phyloP scores from a whole-genome alignment of 2,888 invertebrate genomes.

The Hylaea fasciaria region DNA sequence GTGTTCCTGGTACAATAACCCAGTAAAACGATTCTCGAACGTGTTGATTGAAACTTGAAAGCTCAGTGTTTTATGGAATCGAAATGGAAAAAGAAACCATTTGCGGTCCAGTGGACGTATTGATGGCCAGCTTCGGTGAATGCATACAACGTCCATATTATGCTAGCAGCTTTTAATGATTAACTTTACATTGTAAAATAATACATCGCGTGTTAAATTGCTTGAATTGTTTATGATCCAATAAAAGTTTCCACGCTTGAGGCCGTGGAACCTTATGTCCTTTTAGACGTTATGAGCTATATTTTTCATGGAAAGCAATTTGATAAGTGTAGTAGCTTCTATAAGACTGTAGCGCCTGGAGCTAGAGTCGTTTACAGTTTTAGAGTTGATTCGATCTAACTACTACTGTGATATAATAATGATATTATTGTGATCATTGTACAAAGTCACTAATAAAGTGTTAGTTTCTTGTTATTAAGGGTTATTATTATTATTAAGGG shows the following conservation, averaged over 20 bases:
- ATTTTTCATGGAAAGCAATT: conserved; percentile 35
- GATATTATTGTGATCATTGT: too few relatives aligned
- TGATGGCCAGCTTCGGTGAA: conserved; percentile 30
- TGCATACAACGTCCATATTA: conserved; percentile 21
- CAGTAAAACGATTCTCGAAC: conserved; percentile 67
- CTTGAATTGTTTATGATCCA: conserved; percentile 43
- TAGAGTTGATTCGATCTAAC: background rate
- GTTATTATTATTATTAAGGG: too few relatives aligned
- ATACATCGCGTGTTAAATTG: conserved; percentile 40
- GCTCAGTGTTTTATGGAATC: conserved; percentile 61
- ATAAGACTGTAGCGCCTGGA: conserved; percentile 1
- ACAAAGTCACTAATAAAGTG: too few relatives aligned
- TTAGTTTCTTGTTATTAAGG: too few relatives aligned
- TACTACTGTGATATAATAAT: too few relatives aligned
- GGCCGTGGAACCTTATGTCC: conserved; percentile 37
- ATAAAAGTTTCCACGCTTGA: conserved; percentile 45
- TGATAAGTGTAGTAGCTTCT: conserved; percentile 18
- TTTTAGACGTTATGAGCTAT: conserved; percentile 37
- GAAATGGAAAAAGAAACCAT: conserved; percentile 53
- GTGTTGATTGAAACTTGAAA: conserved; percentile 69
- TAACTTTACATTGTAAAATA: conserved; percentile 37
- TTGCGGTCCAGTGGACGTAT: conserved; percentile 35
- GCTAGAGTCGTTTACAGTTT: conserved; percentile 1
- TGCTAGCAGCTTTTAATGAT: conserved; percentile 22
- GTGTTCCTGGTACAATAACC: conserved; percentile 73